These are phyloP conservation scores for Heliconius aoede DNA, from an alignment of 2,888 invertebrate species.

Conservation along the genomic window DNA sequence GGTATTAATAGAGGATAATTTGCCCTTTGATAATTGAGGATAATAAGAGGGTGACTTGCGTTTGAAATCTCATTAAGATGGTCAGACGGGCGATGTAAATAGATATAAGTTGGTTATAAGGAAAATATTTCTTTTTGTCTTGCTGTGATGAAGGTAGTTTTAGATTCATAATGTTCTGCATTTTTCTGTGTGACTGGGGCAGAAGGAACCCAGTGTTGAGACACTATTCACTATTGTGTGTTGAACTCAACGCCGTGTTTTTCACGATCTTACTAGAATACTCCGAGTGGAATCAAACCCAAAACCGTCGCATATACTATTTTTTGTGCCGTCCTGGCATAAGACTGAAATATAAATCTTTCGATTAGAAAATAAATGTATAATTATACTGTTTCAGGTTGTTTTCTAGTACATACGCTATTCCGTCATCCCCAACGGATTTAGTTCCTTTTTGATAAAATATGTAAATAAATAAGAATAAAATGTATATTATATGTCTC, in stretches of 20 bases:
- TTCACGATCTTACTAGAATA: too few species aligned
- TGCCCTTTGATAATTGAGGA: slow-evolving; percentile 23
- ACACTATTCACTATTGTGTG: background rate
- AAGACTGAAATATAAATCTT: too few species aligned
- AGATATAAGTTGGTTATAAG: background rate
- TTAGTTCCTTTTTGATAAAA: too few species aligned
- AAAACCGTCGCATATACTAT: too few species aligned
- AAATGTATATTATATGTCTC: background rate
- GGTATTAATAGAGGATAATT: slow-evolving; percentile 28
- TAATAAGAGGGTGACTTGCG: slow-evolving; percentile 27
- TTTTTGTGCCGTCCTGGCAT: too few species aligned
- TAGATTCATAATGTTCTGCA: too few species aligned
- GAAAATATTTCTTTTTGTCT: background rate
- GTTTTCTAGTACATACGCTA: too few species aligned
- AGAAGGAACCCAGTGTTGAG: background rate
- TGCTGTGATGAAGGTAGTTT: background rate
- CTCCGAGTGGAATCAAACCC: too few species aligned
- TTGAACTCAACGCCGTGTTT: too few species aligned
- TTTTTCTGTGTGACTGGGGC: background rate
- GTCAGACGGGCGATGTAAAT: slow-evolving; percentile 23
- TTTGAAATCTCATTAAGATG: slow-evolving; percentile 22
- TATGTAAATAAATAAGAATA: background rate
- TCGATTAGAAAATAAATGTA: too few species aligned
- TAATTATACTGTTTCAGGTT: too few species aligned
- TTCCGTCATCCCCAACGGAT: too few species aligned